Percentiles rank a stretch among this genome's conserved stretches.
phyloP scores from a whole-genome alignment of 1,140 invertebrate genomes.

The Maconellicoccus hirsutus region DNA sequence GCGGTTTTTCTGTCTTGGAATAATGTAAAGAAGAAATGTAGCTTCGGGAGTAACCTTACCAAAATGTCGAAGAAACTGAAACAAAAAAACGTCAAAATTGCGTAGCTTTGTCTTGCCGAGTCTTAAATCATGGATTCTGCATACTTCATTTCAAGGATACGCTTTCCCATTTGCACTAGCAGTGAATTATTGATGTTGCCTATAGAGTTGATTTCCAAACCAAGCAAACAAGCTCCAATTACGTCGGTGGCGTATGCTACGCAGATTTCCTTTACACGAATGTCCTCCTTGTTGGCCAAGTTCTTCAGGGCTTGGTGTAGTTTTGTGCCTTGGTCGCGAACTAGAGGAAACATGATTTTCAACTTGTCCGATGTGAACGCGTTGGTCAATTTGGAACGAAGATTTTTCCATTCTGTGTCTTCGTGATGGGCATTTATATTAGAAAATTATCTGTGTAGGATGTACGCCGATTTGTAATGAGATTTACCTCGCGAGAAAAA shows the following conservation, averaged over 20 bases:
- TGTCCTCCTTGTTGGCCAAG: neutral
- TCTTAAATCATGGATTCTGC: neutral
- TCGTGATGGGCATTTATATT: conserved; percentile 27
- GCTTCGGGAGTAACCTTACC: too few species aligned
- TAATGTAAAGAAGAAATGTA: too few species aligned
- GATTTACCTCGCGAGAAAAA: neutral
- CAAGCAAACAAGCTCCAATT: conserved; percentile 34
- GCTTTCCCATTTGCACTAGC: conserved; percentile 31
- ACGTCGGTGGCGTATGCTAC: conserved; percentile 29
- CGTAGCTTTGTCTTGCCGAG: neutral
- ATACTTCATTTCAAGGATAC: conserved; percentile 15
- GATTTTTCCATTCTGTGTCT: conserved; percentile 30
- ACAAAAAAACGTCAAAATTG: too few species aligned
- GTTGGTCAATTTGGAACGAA: conserved; percentile 35
- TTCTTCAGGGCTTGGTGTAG: conserved; percentile 28
- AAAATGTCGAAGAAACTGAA: too few species aligned
- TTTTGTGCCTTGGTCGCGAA: conserved; percentile 31
- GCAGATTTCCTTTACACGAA: conserved; percentile 37
- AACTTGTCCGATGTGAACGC: conserved; percentile 41
- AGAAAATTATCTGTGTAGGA: too few species aligned
- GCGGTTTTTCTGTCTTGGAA: neutral
- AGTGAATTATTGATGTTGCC: conserved; percentile 30
- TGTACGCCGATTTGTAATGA: too few species aligned
- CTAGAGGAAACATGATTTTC: conserved; percentile 39
- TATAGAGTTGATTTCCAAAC: conserved; percentile 32